Evolutionary conservation across 2,888 invertebrate species (phyloP), one percentile per base, ranked within the genome.

Genomic region (Epinotia bilunana): DNA sequence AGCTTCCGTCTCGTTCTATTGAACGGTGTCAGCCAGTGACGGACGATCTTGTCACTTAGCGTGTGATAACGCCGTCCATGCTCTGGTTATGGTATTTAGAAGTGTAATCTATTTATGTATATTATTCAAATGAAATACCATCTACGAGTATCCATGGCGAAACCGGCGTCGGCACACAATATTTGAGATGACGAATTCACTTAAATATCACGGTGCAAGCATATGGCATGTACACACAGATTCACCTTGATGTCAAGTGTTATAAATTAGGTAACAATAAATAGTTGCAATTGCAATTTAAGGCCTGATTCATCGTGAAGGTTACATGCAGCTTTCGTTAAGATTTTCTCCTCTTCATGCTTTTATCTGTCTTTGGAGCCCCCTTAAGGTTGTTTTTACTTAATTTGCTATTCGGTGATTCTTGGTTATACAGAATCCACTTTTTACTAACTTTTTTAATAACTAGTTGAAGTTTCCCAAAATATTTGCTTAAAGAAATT

Each of bases 311-410:
- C 0, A 67, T 55, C 53, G 55, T 67, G 33, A 55, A 20, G 33
- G 55, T 67, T 33, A 33, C 55, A 5, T 7, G 18, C 65, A 67
- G 65, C 65, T 53, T 1, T 1, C 5, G n/a, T 5, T 18, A 55
- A 39, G 11, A 28, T 67, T 67, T 67, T 55, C 65, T 55, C 55
- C 18, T 67, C 55, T 67, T 55, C 65, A 67, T 67, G 13, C n/a
- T 67, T 67, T 67, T 65, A 4, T 11, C 13, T 28, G 49, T 65
- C 49, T 28, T 28, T 33, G 9, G n/a, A 64, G 23, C 53, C 13
- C 49, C 16, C 23, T 1, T 49, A 28, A 28, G 13, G 20, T n/a
- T 23, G 13, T 63, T 63, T 18, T 20, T 16, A 20, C 12, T 46
- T 43, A 39, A 39, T 9, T 39, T 7, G 39, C 9, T 39, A 20